These are phyloP conservation scores for Vireo altiloquus DNA, from an alignment of 2,113 vertebrate genomes.

Conservation along the genomic window DNA sequence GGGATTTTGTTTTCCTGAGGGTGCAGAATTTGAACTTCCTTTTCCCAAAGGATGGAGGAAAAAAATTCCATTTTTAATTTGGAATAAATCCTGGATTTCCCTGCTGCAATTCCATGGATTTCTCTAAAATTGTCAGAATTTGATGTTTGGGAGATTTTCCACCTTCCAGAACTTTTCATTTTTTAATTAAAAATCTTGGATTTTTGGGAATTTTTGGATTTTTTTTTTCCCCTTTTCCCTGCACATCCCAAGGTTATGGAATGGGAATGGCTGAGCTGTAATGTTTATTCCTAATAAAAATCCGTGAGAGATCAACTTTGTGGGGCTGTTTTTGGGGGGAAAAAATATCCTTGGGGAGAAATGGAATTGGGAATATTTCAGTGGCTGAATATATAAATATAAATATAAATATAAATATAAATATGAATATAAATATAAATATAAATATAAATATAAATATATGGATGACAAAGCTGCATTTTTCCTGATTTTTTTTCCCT, in stretches of 20 bases:
- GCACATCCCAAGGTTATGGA: not conserved
- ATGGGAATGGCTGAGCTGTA: not conserved
- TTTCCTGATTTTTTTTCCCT: not conserved
- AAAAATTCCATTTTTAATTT: too few relatives aligned
- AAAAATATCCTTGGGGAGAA: not conserved
- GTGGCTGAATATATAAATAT: not conserved
- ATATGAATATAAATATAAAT: not conserved
- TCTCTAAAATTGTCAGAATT: fast-evolving
- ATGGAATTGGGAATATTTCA: not conserved
- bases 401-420: not conserved
- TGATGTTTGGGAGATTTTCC: not conserved
- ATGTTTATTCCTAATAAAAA: slow-evolving; percentile 45
- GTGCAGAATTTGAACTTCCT: not conserved
- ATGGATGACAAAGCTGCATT: not conserved
- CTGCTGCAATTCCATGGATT: not conserved
- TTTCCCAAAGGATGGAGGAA: not conserved
- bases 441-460: not conserved
- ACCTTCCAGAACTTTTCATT: not conserved
- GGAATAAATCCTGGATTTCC: not conserved
- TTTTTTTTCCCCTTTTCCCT: not conserved
- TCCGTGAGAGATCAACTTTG: not conserved
- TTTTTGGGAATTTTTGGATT: not conserved
- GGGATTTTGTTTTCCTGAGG: not conserved
- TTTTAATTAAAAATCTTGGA: not conserved
- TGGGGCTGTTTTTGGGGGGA: not conserved